Base-by-base conservation (phyloP, 1,140 invertebrate genomes). In the Acromyrmex charruanus region DNA sequence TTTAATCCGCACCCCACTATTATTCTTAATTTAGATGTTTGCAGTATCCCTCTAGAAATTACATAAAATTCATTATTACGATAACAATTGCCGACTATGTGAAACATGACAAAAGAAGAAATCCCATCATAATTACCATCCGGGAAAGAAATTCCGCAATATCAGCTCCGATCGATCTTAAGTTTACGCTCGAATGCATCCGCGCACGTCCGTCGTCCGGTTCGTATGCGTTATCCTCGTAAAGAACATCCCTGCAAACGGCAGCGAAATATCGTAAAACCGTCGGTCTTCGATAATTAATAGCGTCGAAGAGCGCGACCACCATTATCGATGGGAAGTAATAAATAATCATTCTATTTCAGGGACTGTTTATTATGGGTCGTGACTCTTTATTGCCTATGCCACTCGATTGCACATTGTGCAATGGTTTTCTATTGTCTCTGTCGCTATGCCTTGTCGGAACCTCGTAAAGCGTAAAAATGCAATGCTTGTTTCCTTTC, bases 311-410 rank as follows among this genome's bases (percentile, higher is more conserved):
- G 55, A 85, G 61, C 75, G 58, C 66, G 35, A 51, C 35, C 61
- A 21, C 77, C 75, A 90, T 90, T 90, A 90, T 90, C 89, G 87
- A 90, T 90, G 63, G 86, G 63, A 86, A 81, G 69, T 68, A 77
- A 90, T 90, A 90, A 90, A 90, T 90, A 90, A 90, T 81, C 81
- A 90, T 88, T 90, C 80, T 86, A 75, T 65, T 81, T 77, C 80
- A 61, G 25, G 63, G 65, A 77, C 81, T 87, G 79, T 90, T 90
- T 90, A 90, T 90, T 87, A 87, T 59, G 65, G 44, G 53, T 72
- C 85, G 81, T 75, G 77, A 85, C 71, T 87, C 85, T 90, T 87
- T 89, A 89, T 90, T 87, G 88, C 77, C 77, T 25, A 74, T 77
- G 88, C 88, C 88, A 77, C 65, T 81, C 87, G 79, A 82, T 88